Conservation (phyloP, 2,888 invertebrate species). For the Eilema caniola region DNA sequence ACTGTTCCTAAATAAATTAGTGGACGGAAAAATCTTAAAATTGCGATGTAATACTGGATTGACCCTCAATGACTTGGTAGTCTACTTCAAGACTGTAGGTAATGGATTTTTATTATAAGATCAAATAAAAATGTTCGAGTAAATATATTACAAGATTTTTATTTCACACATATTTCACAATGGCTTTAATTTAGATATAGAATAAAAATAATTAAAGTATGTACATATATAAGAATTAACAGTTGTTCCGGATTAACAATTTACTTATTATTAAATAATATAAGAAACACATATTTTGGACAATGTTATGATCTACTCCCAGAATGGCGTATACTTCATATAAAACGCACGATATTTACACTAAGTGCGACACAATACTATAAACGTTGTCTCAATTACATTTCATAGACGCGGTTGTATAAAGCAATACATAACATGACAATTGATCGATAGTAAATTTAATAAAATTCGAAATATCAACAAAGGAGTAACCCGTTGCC, state of each 20-base stretch:
- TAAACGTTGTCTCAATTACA: slow-evolving; percentile 28
- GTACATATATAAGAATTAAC: slow-evolving; percentile 83
- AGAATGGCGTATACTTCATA: slow-evolving; percentile 33
- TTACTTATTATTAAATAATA: slow-evolving; percentile 69
- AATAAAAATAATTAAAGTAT: slow-evolving; percentile 80
- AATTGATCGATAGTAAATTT: slow-evolving; percentile 25
- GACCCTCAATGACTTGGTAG: background rate
- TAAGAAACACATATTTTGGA: slow-evolving; percentile 46
- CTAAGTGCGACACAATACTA: slow-evolving; percentile 36
- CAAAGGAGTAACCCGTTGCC: slow-evolving; percentile 15
- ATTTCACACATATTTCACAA: slow-evolving; percentile 86
- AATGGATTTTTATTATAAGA: background rate
- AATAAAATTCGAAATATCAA: slow-evolving; percentile 20
- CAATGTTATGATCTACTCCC: slow-evolving; percentile 34
- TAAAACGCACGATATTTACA: slow-evolving; percentile 44
- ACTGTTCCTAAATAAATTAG: no score
- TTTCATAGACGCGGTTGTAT: slow-evolving; percentile 39
- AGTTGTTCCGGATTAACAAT: slow-evolving; percentile 79
- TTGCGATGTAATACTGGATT: background rate
- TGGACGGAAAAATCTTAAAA: background rate
- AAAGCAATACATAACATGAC: slow-evolving; percentile 36
- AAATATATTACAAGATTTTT: slow-evolving; percentile 84
- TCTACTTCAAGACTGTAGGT: background rate
- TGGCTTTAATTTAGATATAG: slow-evolving; percentile 75
- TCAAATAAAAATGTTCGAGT: slow-evolving; percentile 48